Evolutionary conservation across 2,888 invertebrate species (phyloP), one percentile per base, ranked within the genome.

Genomic region (Rutpela maculata): DNA sequence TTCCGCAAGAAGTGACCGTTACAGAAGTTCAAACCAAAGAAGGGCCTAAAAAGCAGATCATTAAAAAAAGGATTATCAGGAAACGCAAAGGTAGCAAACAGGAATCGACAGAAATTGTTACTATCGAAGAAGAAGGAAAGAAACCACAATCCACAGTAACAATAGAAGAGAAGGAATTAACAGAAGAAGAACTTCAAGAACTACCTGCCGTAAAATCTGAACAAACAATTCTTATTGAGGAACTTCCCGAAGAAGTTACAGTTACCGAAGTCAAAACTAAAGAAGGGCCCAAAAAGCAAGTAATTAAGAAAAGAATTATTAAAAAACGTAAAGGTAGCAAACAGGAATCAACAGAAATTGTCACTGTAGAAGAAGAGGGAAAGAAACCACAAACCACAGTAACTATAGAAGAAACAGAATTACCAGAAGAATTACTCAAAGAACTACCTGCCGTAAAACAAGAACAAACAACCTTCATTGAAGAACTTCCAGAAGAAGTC

Each of bases 371-470:
- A 22, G 59, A 59, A 22, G 59, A 59, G 19, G 59, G 59, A 59
- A 59, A 59, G 59, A 59, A 59, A 19, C 59, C 59, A 10, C 59
- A 59, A 59, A 18, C 22, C 22, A 59, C 59, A 19, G 59, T 59
- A 11, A 19, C 22, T 59, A 11, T 59, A 12, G 59, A 59, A 59
- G 59, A 59, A 59, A 59, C 22, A 19, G 59, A 59, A 11, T 19
- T 59, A 22, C 22, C 22, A 19, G 59, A 59, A 19, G 18, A 59
- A 18, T 9, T 59, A 7, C 85, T 88, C 62, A 75, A 70, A 38
- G 87, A 88, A 71, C 81, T 88, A 18, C 90, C 91, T n/a, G 31
- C n/a, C 12, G 75, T 79, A 19, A 75, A 77, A 59, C 82, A 81
- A 12, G 83, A 89, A 74, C 66, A 78, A 9, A 69, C 81, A 78